phyloP scores from a whole-genome alignment of 1,140 invertebrate species.

The Apis cerana region DNA sequence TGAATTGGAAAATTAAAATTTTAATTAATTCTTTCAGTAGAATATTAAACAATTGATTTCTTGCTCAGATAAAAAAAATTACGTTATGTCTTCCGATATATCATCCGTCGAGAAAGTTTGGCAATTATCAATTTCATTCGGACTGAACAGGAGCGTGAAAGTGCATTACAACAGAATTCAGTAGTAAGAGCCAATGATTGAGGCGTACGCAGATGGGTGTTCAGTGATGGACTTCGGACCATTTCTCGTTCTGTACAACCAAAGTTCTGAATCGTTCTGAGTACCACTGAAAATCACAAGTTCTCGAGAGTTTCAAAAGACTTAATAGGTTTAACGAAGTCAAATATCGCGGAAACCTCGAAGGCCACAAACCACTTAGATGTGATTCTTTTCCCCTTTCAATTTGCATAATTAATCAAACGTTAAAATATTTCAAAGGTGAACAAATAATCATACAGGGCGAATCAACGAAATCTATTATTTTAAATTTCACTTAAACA shows the following conservation, averaged over 20 bases:
- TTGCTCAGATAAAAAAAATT: no score
- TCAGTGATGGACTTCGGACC: constrained; percentile 1
- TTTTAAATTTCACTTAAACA: no score
- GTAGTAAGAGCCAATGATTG: constrained; percentile 54
- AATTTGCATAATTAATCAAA: not conserved
- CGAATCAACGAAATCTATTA: no score
- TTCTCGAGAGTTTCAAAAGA: constrained; percentile 8
- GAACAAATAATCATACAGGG: not conserved
- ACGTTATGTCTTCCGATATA: no score
- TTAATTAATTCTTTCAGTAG: no score
- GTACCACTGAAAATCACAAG: constrained; percentile 4
- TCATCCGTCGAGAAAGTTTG: not conserved
- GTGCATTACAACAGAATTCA: constrained; percentile 28
- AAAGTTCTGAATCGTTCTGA: constrained; percentile 20
- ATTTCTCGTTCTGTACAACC: constrained; percentile 6
- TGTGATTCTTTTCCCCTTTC: no score
- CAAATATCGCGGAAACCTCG: not conserved
- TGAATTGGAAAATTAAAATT: no score
- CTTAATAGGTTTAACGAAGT: constrained; percentile 22
- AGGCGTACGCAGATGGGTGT: not conserved
- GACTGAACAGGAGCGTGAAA: not conserved
- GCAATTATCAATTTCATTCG: not conserved
- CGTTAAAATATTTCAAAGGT: not conserved
- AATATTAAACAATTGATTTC: no score
- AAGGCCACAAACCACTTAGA: not conserved